Base-by-base conservation (phyloP, 1,140 invertebrate genomes). In the Lethrus apterus region DNA sequence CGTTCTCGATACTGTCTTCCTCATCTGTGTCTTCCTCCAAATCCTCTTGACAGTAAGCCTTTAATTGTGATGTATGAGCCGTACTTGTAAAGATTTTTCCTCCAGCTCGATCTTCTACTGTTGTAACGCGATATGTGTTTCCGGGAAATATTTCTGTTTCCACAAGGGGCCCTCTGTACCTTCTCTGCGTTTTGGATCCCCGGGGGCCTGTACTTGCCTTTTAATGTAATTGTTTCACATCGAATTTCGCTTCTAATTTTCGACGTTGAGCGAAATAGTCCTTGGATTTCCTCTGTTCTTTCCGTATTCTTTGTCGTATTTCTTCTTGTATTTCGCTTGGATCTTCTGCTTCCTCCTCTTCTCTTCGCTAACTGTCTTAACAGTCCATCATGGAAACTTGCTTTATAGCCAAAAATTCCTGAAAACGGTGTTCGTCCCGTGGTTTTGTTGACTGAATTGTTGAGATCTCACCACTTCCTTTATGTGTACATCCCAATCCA, bases 381-480 rank as follows among this genome's bases (percentile, higher is more conserved):
- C 3, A 2, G 8, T 4, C 14, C 33, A 18, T 35, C 17, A 2
- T 35, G 5, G n/a, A 35, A 35, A 10, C 3, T 3, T 14, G 33
- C 14, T 17, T 5, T 14, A 40, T 40, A 40, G 13, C 36, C 36
- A 14, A n/a, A 40, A n/a, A 40, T 9, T 11, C 13, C 14, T 35
- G 17, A 18, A 35, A 35, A 35, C 5, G 33, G 33, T 2, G 3
- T 14, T 10, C 20, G n/a, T 14, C 14, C 14, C 5, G 14, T 35
- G 4, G 33, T 35, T n/a, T 18, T 35, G 14, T 35, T 35, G 4
- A 35, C 14, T 3, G 33, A 14, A 2, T 7, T 4, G 13, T 35
- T 35, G 17, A 35, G 4, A 13, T 35, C n/a, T n/a, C n/a, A n/a
- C n/a, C n/a, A n/a, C n/a, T 35, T 35, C 33, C 20, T n/a, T 35